Conservation (phyloP, 23 tunicate species). For the Ascidia mentula region DNA sequence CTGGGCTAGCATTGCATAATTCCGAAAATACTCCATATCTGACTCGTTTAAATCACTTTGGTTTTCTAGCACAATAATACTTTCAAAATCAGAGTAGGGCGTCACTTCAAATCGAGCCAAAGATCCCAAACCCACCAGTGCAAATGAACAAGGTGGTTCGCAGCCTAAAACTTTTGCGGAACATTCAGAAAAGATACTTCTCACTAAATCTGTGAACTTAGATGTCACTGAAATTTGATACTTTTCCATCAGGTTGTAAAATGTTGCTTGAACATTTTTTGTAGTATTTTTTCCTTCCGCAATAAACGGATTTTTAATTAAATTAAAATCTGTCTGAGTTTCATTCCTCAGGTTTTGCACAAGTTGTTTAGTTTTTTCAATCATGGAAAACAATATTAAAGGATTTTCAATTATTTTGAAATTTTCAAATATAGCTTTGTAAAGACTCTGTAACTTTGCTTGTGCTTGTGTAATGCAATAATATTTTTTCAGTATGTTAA, state of each 20-base stretch:
- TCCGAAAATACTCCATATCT: constrained; percentile 16
- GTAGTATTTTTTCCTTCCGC: neutral
- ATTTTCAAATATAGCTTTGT: neutral
- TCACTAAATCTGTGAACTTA: neutral
- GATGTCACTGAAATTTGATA: neutral
- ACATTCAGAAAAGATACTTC: neutral
- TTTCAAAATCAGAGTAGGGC: constrained; percentile 25
- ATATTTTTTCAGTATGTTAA: too few relatives aligned
- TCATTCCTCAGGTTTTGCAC: neutral
- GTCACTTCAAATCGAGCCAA: constrained; percentile 17
- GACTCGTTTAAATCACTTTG: neutral
- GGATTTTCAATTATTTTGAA: neutral
- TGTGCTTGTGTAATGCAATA: neutral
- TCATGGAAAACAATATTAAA: neutral
- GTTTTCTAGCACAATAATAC: constrained; percentile 10
- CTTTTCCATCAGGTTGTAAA: neutral
- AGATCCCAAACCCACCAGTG: constrained; percentile 38
- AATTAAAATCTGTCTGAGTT: neutral
- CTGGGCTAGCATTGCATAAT: constrained; percentile 15
- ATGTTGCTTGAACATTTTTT: neutral
- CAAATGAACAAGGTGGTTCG: constrained; percentile 29
- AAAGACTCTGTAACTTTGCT: neutral
- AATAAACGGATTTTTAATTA: neutral
- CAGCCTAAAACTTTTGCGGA: neutral
- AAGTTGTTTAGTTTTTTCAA: neutral